Evolutionary conservation across 2,113 vertebrate genomes (phyloP), one percentile per base, ranked within the genome.

Genomic region (Ophiodon elongatus): DNA sequence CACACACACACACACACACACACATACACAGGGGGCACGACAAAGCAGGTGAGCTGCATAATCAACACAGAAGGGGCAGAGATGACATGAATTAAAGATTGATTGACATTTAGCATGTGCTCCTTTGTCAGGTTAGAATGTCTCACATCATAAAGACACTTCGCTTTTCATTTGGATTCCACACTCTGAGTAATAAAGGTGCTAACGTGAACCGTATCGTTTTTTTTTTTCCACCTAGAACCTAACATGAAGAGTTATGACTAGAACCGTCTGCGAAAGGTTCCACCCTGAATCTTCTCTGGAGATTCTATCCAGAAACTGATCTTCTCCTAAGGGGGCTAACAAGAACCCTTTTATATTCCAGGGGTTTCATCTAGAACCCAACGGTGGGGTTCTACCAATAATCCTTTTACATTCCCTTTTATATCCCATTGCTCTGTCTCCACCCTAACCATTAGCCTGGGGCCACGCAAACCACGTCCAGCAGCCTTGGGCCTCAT

Each of bases 11-110:
- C 33, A 67, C 56, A 50, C 31, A 64, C 43, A 79, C 15, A 33
- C 50, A 63, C 59, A 68, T 1, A 62, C 39, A 45, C 8, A 23
- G 59, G 15, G 57, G 70, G 41, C 39, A 56, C 6, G 6, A 15
- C 47, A 35, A 70, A 66, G 67, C 70, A 81, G 76, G 66, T 81
- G 79, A 75, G 77, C 73, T 81, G 85, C 83, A 90, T 85, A 90
- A 88, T 91, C 69, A 83, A 84, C 76, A 68, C 85, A 83, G 33
- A 79, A 43, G 72, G 87, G 79, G 73, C 65, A 80, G 11, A 83
- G 59, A 83, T 70, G 2, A 81, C 79, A 83, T 65, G 82, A 88
- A 89, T 88, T 86, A 91, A 91, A 88, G 67, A 93, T 88, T 87
- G 79, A 89, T 21, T 93, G 89, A 76, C 84, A 89, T 81, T 85